Percentiles rank a stretch among this genome's conserved stretches.
Conservation (phyloP, 2,797 vertebrate species). For the Liparis tanakae region DNA sequence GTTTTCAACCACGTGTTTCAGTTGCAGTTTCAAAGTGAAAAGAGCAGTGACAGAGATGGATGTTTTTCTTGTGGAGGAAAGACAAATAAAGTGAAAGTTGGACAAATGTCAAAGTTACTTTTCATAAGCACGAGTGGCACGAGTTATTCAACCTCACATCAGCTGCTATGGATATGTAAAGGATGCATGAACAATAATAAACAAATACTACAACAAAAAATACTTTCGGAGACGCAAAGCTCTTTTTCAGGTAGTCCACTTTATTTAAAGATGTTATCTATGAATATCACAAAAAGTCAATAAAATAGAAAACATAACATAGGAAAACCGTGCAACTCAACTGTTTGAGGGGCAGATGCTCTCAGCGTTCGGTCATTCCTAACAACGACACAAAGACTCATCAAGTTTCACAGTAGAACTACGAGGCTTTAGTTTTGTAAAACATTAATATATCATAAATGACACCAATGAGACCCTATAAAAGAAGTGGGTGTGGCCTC, state of each 20-base stretch:
- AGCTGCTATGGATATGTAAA: not conserved
- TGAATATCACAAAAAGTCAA: slow-evolving; percentile 25
- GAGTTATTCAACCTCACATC: not conserved
- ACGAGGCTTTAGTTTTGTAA: slow-evolving; percentile 38
- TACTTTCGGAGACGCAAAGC: not conserved
- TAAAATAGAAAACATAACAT: slow-evolving; percentile 40
- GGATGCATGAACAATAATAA: not conserved
- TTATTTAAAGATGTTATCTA: slow-evolving; percentile 48
- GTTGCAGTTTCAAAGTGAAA: no score
- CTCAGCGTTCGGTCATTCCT: not conserved
- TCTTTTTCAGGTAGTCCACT: slow-evolving; percentile 27
- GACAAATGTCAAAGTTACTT: no score
- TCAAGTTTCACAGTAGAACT: slow-evolving; percentile 34
- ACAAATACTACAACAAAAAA: not conserved
- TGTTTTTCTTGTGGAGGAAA: no score
- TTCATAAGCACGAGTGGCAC: no score
- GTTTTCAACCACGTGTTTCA: no score
- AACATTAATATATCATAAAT: slow-evolving; percentile 20
- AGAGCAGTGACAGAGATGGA: no score
- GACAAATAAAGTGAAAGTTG: no score
- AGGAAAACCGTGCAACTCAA: slow-evolving; percentile 31
- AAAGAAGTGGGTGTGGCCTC: slow-evolving; percentile 3
- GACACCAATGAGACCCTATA: not conserved
- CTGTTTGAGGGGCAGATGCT: slow-evolving; percentile 22
- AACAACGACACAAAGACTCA: slow-evolving; percentile 19